A percentile compares a stretch with the other conserved stretches of the same genome.
phyloP scores from a whole-genome alignment of 2,113 vertebrate genomes.

The Oceanites oceanicus region DNA sequence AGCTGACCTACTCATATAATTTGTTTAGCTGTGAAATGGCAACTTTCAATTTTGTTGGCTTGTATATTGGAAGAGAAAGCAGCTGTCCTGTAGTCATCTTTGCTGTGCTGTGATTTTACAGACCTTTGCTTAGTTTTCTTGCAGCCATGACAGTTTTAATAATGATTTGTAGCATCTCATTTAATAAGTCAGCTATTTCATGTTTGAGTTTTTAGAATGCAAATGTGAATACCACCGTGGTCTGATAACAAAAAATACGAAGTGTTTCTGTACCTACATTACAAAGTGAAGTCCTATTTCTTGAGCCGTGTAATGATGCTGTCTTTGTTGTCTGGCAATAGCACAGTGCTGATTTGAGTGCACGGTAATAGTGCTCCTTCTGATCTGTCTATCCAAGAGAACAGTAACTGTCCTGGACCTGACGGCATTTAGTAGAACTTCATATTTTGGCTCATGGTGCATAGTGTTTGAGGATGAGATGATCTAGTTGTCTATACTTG shows the following conservation, averaged over 20 bases:
- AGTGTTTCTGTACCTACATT: neutral
- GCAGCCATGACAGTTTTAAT: neutral
- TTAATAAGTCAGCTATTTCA: neutral
- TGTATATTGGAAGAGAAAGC: neutral
- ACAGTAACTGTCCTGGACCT: neutral
- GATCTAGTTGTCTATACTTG: neutral
- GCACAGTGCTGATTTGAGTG: neutral
- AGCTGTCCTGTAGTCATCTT: neutral
- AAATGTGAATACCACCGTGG: accelerated
- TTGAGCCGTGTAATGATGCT: neutral
- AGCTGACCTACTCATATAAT: neutral
- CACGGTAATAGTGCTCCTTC: neutral
- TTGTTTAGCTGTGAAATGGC: neutral
- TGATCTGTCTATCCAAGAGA: neutral
- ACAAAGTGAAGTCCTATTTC: neutral
- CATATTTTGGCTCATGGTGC: neutral
- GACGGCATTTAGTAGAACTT: neutral
- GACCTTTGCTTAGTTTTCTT: neutral
- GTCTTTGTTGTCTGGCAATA: neutral
- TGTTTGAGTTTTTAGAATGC: neutral
- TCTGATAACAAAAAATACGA: neutral
- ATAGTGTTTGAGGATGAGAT: neutral
- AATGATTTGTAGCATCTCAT: too few species aligned
- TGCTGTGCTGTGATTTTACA: neutral
- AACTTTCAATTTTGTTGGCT: neutral